These are phyloP conservation scores for Anoplius nigerrimus DNA, from an alignment of 2,888 invertebrate genomes.

Conservation along the genomic window DNA sequence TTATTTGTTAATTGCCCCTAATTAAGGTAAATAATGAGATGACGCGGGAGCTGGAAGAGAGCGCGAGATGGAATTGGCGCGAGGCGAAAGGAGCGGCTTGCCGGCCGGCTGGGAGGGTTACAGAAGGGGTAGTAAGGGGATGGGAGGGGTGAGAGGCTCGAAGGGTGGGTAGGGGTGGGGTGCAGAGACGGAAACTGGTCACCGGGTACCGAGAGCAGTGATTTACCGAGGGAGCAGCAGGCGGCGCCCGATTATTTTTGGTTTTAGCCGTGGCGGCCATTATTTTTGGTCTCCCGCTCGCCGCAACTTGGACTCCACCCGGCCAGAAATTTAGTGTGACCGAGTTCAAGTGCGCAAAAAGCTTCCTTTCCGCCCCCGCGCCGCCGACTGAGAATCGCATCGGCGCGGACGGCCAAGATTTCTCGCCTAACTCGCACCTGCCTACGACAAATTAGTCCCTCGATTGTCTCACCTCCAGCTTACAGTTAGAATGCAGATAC, in stretches of 20 bases:
- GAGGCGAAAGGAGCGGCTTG: slow-evolving; percentile 28
- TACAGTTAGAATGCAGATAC: no score
- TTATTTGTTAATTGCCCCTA: slow-evolving; percentile 68
- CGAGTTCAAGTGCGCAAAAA: slow-evolving; percentile 53
- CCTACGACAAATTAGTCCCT: no score
- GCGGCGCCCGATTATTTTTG: slow-evolving; percentile 73
- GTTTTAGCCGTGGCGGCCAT: slow-evolving; percentile 66
- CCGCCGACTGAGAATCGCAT: slow-evolving; percentile 1
- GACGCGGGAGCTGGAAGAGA: slow-evolving; percentile 25
- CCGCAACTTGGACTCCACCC: slow-evolving; percentile 50
- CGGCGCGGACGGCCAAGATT: slow-evolving; percentile 10
- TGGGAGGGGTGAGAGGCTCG: background rate
- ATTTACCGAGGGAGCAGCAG: slow-evolving; percentile 69
- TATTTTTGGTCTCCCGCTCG: slow-evolving; percentile 61
- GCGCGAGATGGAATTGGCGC: slow-evolving; percentile 21
- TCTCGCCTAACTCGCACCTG: background rate
- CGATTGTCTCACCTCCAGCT: no score
- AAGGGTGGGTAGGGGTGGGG: slow-evolving; percentile 22
- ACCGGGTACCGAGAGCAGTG: slow-evolving; percentile 61
- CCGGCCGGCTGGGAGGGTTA: background rate
- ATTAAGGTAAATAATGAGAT: slow-evolving; percentile 70
- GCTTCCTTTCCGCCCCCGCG: slow-evolving; percentile 21
- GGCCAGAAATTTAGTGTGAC: slow-evolving; percentile 59
- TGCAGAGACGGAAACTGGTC: slow-evolving; percentile 55
- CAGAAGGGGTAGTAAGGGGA: background rate